Conservation (phyloP, 2,888 invertebrate genomes). For the Malachius bipustulatus region DNA sequence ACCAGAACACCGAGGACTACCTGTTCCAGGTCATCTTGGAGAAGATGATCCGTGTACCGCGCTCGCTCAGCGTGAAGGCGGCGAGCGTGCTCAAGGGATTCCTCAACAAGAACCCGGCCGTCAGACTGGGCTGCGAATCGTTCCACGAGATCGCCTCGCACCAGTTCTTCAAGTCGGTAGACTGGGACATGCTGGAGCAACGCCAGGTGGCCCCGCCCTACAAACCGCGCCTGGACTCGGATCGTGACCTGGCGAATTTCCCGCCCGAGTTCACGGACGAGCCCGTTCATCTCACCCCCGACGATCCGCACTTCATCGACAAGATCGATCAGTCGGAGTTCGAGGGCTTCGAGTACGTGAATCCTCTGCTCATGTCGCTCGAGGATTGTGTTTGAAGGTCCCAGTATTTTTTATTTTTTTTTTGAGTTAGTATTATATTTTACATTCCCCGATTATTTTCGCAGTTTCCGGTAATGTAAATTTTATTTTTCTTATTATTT, state of each 20-base stretch:
- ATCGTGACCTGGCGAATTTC: constrained; percentile 94
- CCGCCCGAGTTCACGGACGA: too few relatives aligned
- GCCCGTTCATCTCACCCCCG: constrained; percentile 95
- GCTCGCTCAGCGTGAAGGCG: constrained; percentile 94
- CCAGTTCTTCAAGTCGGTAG: constrained; percentile 95
- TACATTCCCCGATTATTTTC: too few relatives aligned
- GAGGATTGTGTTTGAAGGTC: constrained; percentile 99
- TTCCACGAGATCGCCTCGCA: constrained; percentile 92
- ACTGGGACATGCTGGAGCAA: constrained; percentile 97
- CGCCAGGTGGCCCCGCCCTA: constrained; percentile 98
- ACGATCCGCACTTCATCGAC: constrained; percentile 98
- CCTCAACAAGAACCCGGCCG: constrained; percentile 92
- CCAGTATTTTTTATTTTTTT: too few relatives aligned
- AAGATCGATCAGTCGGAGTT: too few relatives aligned
- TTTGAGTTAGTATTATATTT: too few relatives aligned
- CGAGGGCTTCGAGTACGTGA: constrained; percentile 99
- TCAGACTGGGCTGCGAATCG: constrained; percentile 90
- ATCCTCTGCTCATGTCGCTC: constrained; percentile 96
- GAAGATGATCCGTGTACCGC: constrained; percentile 96
- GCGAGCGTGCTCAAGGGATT: constrained; percentile 95
- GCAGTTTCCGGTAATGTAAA: too few relatives aligned
- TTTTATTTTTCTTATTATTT: too few relatives aligned
- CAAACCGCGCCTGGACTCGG: constrained; percentile 90
- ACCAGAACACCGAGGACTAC: constrained; percentile 98
- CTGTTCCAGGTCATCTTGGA: constrained; percentile 95